phyloP scores from a whole-genome alignment of 2,113 vertebrate species.

The Melanostigma gelatinosum region DNA sequence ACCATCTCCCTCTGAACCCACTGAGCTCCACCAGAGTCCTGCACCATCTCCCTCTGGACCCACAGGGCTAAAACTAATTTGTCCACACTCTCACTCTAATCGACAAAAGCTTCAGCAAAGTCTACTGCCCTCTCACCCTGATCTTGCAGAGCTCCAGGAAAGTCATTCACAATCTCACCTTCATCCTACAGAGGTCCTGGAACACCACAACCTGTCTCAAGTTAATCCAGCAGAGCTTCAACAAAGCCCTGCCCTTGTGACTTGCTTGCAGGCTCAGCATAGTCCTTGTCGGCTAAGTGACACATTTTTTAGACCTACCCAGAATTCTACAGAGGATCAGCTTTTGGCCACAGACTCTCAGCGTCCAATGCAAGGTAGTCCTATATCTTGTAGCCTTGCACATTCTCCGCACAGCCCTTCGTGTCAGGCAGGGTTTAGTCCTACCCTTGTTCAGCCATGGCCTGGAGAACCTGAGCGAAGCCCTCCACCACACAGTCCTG shows the following conservation, averaged over 20 bases:
- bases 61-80: neutral
- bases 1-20: too few species aligned
- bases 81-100: neutral
- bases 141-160: neutral
- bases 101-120: neutral
- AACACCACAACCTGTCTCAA: neutral
- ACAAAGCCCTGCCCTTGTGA: neutral
- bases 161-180: neutral
- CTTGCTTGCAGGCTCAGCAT: neutral
- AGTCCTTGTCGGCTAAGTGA: neutral
- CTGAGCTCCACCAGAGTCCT: neutral
- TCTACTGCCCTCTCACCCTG: neutral
- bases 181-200: neutral
- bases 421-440: neutral
- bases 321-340: slow-evolving; percentile 8
- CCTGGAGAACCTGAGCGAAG: neutral
- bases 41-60: neutral
- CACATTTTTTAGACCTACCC: neutral
- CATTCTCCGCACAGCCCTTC: slow-evolving; percentile 18
- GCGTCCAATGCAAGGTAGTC: slow-evolving; percentile 16
- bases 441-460: neutral
- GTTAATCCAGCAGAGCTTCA: neutral
- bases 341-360: neutral
- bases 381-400: slow-evolving; percentile 8
- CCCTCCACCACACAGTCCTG: slow-evolving; percentile 8